Base-by-base conservation (phyloP, 1,140 invertebrate genomes). In the Drosophila tropicalis region DNA sequence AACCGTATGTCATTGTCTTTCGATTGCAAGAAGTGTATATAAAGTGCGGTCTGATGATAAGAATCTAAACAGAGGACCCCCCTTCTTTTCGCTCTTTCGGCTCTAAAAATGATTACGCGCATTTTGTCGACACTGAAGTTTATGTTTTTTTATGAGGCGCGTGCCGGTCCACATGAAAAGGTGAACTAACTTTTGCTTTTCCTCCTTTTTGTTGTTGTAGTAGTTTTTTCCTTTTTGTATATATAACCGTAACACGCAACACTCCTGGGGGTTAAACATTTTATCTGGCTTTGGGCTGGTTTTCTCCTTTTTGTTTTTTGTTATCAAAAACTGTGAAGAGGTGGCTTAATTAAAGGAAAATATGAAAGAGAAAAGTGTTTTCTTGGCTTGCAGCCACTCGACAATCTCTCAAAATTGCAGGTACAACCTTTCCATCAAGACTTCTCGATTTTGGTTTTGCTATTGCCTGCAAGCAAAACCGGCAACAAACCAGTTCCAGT, bases 51-150 rank as follows among this genome's bases (percentile, higher is more conserved):
- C 10, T 22, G 10, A 4, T 12, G 17, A 3, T 9, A 22, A 9
- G 64, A 36, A 34, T 15, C 51, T 51, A n/a, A 36, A 40, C 34
- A 10, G 17, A 15, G 40, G 10, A 25, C 22, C 57, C 32, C 32
- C 29, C 13, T 19, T 19, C 25, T 36, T 66, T 75, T 68, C 72
- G 22, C 58, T 75, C 19, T 17, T 51, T 51, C 7, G 44, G 44
- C 44, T 51, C 58, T 54, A 29, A 61, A 64, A 47, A 85, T 85
- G 81, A 89, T 86, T 86, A 86, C 76, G 66, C 83, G 74, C 75
- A 86, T 86, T 86, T 89, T 86, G 82, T 86, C 82, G 82, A 89
- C 84, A 89, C 81, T 76, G 82, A 86, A 83, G 82, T 89, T 89
- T 89, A 86, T 86, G 82, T 89, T 79, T 77, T 76, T 89, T 83